Evolutionary conservation across 2,888 invertebrate species (phyloP), one percentile per base, ranked within the genome.

Genomic region (Spialia ferax): DNA sequence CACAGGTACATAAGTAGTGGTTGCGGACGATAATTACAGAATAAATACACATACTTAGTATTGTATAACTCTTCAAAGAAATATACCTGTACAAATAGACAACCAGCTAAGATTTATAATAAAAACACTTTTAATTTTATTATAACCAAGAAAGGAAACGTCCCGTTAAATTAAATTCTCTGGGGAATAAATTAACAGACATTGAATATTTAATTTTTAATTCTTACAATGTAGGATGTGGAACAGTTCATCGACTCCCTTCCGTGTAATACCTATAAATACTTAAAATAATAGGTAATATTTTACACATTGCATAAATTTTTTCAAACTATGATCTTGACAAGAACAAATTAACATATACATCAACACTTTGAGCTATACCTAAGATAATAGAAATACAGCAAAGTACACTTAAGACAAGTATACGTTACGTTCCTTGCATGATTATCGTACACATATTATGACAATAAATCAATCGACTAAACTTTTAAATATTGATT

Each of bases 341-440:
- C 79, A 78, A 75, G 81, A 78, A 74, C 81, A 83, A 74, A 83
- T 48, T 18, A 48, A 20, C 20, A 86, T 89, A 89, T 88, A 86
- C 85, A 87, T 57, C 89, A 86, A 91, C 78, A 81, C 79, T 87
- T 85, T 83, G 82, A 81, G 81, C 84, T 85, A 23, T 52, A 18
- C n/a, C 38, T 38, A 38, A n/a, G n/a, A n/a, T n/a, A n/a, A 55
- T 15, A 85, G 77, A 79, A 79, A 81, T 87, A 87, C 80, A 89
- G 87, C 86, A 84, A 85, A 86, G 87, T 91, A 91, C 89, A 91
- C 89, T 88, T 91, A 88, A n/a, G 80, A 86, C 84, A 86, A 83
- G 82, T 89, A 88, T 79, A 78, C 75, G 74, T 88, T 87, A 90
- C 81, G 75, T 32, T 10, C 8, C 11, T 78, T 77, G 79, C 82